Conservation (phyloP, 2,113 vertebrate genomes). For the Takifugu flavidus region DNA sequence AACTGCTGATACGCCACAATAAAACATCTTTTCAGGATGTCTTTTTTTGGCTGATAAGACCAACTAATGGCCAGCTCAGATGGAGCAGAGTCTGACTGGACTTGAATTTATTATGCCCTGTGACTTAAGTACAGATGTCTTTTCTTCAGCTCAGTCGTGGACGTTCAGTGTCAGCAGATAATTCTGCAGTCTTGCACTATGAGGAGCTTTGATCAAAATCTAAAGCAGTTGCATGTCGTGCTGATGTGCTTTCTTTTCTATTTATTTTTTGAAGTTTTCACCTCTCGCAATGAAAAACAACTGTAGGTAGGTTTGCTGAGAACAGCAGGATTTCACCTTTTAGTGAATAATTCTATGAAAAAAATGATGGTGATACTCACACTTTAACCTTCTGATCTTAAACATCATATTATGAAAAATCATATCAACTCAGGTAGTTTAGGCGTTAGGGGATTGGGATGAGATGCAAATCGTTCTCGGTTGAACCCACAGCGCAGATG, state of each 20-base stretch:
- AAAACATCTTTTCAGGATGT: slow-evolving; percentile 13
- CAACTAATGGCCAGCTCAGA: slow-evolving; percentile 30
- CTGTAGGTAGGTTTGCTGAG: no score
- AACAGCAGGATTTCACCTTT: no score
- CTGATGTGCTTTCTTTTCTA: neutral
- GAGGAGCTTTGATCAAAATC: slow-evolving; percentile 33
- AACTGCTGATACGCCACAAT: slow-evolving; percentile 36
- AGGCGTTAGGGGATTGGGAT: no score
- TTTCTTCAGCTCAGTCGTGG: slow-evolving; percentile 19
- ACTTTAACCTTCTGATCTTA: no score
- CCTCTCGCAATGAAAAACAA: neutral
- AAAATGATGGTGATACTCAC: no score
- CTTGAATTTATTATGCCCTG: slow-evolving; percentile 37
- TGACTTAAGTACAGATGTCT: slow-evolving; percentile 57
- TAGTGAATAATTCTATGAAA: no score
- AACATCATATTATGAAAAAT: no score
- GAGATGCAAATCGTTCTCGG: no score
- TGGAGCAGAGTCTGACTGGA: slow-evolving; percentile 42
- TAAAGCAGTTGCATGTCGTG: slow-evolving; percentile 13
- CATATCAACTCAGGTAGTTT: no score
- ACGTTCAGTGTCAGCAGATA: slow-evolving; percentile 20
- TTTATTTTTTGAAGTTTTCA: slow-evolving; percentile 6
- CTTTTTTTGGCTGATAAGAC: slow-evolving; percentile 36
- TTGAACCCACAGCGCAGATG: no score
- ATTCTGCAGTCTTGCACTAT: slow-evolving; percentile 10